Evolutionary conservation across 2,888 invertebrate genomes (phyloP).

Genomic region (Lycocerus yunnanus): DNA sequence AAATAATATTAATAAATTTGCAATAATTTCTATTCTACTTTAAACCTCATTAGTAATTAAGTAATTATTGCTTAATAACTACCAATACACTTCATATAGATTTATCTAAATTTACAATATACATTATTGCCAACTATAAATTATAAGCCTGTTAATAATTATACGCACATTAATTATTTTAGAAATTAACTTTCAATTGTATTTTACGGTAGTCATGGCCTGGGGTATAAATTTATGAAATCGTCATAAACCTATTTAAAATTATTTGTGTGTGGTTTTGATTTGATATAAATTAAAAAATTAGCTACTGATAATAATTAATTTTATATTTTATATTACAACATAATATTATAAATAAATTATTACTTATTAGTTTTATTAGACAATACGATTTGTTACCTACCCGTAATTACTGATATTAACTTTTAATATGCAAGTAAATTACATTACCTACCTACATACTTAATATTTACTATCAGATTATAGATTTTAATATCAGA

Average conservation of each 20-base stretch:
- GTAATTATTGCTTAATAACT: background rate
- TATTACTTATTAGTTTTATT: background rate
- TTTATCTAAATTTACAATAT: background rate
- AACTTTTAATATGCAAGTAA: background rate
- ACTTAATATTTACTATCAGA: no score
- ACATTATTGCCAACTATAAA: background rate
- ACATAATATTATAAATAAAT: background rate
- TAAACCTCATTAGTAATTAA: background rate
- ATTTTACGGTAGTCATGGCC: slow-evolving; percentile 15
- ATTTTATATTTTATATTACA: background rate
- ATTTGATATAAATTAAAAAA: background rate
- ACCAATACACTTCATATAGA: background rate
- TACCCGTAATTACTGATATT: background rate
- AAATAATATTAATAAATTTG: background rate
- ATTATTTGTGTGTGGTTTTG: background rate
- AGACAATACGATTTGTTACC: background rate
- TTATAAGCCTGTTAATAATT: background rate
- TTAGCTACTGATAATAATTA: background rate
- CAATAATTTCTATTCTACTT: background rate
- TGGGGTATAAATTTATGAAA: background rate
- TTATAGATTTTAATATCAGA: no score
- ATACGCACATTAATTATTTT: slow-evolving; percentile 15
- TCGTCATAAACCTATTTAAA: background rate
- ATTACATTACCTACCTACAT: background rate
- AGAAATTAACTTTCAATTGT: slow-evolving; percentile 18